Evolutionary conservation across 2,888 invertebrate genomes (phyloP).

Genomic region (Aphrophora alni): DNA sequence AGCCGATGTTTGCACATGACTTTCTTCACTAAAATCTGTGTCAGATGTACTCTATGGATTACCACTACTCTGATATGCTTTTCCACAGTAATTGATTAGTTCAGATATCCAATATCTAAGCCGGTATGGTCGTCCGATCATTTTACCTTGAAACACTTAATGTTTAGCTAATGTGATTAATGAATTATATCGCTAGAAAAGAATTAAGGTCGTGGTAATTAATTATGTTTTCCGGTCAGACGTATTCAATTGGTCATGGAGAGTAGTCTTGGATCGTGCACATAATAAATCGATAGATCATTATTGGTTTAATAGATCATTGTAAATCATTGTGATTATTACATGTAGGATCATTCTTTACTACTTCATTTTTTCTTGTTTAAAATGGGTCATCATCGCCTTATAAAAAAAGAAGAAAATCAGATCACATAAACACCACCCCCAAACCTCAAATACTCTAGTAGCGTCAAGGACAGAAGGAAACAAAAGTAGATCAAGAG

Average conservation of each 20-base stretch:
- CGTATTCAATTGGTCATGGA: neutral
- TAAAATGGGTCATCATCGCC: no score
- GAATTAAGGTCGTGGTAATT: neutral
- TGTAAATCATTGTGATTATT: no score
- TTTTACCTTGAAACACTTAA: no score
- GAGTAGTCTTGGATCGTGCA: neutral
- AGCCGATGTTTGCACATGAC: neutral
- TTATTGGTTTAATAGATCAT: no score
- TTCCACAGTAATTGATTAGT: neutral
- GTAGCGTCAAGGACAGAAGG: no score
- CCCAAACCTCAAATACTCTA: no score
- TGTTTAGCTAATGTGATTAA: neutral
- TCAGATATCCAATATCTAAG: neutral
- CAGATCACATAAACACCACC: no score
- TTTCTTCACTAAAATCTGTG: neutral
- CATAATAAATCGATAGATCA: neutral
- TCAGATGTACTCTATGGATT: neutral
- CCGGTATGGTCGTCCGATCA: no score
- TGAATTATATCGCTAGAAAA: neutral
- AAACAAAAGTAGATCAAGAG: no score
- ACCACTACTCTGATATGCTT: neutral
- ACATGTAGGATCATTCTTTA: no score
- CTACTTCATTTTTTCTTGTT: no score
- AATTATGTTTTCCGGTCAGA: neutral
- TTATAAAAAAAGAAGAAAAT: no score